Percentiles rank a stretch among this genome's conserved stretches.
Conservation (phyloP, 2,797 vertebrate genomes). For the Fratercula arctica region DNA sequence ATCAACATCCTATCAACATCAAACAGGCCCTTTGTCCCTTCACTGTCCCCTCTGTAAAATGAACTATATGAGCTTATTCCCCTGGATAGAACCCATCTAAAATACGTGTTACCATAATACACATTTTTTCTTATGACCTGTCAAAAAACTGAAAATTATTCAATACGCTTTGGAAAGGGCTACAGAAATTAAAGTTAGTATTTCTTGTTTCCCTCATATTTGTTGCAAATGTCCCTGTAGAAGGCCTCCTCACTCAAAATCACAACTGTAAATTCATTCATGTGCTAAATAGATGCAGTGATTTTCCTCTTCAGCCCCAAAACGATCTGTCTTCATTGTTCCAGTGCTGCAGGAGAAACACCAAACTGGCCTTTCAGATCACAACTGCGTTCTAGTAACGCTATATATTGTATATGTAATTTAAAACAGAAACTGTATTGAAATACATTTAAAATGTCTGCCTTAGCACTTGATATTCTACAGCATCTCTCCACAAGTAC, state of each 20-base stretch:
- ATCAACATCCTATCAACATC: background rate
- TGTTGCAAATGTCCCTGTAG: background rate
- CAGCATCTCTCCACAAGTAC: background rate
- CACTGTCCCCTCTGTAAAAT: background rate
- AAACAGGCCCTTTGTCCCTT: background rate
- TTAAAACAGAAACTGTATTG: background rate
- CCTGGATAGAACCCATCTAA: background rate
- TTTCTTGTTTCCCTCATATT: background rate
- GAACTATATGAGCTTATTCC: background rate
- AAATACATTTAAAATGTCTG: background rate
- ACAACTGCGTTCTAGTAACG: background rate
- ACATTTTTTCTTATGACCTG: background rate
- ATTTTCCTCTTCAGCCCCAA: background rate
- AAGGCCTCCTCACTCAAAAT: background rate
- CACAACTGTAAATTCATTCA: background rate
- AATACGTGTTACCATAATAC: background rate
- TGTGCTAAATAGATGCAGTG: rapidly evolving
- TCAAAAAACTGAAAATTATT: background rate
- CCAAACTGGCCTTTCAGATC: background rate
- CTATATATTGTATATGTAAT: background rate
- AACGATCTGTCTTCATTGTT: background rate
- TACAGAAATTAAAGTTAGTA: background rate
- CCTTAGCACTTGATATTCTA: background rate
- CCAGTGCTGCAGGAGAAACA: background rate
- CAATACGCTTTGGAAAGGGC: background rate